Percentiles rank a stretch among this genome's conserved stretches.
Evolutionary conservation across 2,888 invertebrate genomes (phyloP).

Genomic region (Fragum sueziense): DNA sequence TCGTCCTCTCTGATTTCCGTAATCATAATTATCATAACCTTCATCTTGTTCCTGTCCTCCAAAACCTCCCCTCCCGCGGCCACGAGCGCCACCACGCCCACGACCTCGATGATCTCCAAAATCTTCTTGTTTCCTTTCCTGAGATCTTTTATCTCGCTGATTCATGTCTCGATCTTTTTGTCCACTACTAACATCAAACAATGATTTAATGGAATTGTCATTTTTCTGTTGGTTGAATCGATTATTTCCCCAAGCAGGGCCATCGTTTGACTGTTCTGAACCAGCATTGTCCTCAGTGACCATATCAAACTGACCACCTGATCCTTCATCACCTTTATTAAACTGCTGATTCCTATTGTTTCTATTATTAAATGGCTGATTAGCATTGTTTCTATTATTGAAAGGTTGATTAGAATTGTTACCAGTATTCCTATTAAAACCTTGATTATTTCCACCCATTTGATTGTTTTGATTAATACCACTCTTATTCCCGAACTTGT

Average conservation of each 20-base stretch:
- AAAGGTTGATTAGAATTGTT: neutral
- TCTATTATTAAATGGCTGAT: neutral
- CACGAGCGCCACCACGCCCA: neutral
- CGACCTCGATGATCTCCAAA: constrained; percentile 1
- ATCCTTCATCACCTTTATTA: neutral
- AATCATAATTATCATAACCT: constrained; percentile 10
- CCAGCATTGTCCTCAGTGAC: neutral
- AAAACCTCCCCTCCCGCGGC: neutral
- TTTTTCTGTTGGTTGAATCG: neutral
- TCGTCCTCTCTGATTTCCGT: neutral
- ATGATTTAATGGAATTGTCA: neutral
- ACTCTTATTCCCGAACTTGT: neutral
- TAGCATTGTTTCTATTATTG: neutral
- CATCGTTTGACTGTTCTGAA: neutral
- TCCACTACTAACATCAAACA: neutral
- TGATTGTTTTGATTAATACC: neutral
- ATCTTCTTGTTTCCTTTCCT: constrained; percentile 14
- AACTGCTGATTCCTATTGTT: neutral
- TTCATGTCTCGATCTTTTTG: constrained; percentile 21
- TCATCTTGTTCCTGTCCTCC: constrained; percentile 11
- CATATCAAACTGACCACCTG: neutral
- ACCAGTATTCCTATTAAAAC: constrained; percentile 15
- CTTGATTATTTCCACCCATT: neutral
- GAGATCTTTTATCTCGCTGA: constrained; percentile 2
- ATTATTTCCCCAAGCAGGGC: neutral